Evolutionary conservation across 2,113 vertebrate species (phyloP).

Genomic region (Oceanodroma tethys): DNA sequence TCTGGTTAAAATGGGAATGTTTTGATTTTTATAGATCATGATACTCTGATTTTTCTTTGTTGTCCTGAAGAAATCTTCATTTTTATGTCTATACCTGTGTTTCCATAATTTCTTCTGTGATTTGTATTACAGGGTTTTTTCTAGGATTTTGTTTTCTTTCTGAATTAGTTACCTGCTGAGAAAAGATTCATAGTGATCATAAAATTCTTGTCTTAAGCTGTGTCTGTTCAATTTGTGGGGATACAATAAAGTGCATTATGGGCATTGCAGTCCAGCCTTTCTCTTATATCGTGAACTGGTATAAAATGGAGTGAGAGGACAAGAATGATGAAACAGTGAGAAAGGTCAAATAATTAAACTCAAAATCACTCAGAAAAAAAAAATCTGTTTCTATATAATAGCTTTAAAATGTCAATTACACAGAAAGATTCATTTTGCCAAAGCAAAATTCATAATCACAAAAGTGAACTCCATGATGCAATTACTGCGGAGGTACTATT

Average conservation of each 20-base stretch:
- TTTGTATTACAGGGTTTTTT: background rate
- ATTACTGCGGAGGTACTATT: background rate
- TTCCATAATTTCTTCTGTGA: rapidly evolving
- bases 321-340: background rate
- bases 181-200: background rate
- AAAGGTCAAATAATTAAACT: background rate
- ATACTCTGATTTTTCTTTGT: background rate
- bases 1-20: background rate
- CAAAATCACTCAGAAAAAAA: background rate
- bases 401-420: background rate
- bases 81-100: background rate
- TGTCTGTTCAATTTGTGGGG: background rate
- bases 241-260: background rate
- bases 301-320: background rate
- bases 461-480: background rate
- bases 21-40: background rate
- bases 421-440: background rate
- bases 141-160: background rate
- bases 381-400: background rate
- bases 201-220: background rate
- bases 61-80: background rate
- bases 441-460: background rate
- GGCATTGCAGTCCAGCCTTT: background rate
- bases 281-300: background rate
- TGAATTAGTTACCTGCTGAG: background rate